Base-by-base conservation (phyloP, 1,140 invertebrate species). In the Pemphigus obesinymphae region DNA sequence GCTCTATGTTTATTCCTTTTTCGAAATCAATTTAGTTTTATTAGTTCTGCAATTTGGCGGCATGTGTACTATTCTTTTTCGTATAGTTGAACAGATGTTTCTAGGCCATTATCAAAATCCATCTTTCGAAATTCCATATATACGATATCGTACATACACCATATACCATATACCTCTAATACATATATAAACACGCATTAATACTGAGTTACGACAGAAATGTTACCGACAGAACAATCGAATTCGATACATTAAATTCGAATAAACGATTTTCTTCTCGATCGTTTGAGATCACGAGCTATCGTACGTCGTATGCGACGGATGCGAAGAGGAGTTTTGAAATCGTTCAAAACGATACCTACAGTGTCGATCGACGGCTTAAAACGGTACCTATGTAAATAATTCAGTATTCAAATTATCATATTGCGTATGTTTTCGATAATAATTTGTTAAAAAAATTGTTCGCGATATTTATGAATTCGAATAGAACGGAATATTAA, bases 1-100 rank as follows among this genome's bases (percentile, higher is more conserved):
- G 34, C 23, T 68, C 23, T 68, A 23, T 13, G 63, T 43, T 37
- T 23, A 34, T 37, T 66, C 34, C n/a, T 23, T 4, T 68, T 40
- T 15, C 63, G n/a, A 68, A 68, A 68, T 40, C 63, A 23, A 40
- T 40, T 68, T 68, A 13, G n/a, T 68, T 68, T 68, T 68, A 68
- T 68, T 23, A 6, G 63, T 68, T 40, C 34, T 23, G 40, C 63
- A n/a, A 15, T 68, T 68, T 40, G n/a, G 34, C 34, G 37, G n/a
- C n/a, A 68, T 68, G n/a, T 11, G 63, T 8, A 23, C n/a, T 23
- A 40, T 68, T 68, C 29, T 66, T 11, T 68, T 40, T 68, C n/a
- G 40, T 23, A 68, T 29, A 15, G 10, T 23, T 5, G 0, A 68
- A 11, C 34, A 68, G 34, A 68, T 66, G 61, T 66, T 31, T 66